Percentiles rank a stretch among this genome's conserved stretches.
Conservation (phyloP, 1,140 invertebrate species). For the Drosophila melanica region DNA sequence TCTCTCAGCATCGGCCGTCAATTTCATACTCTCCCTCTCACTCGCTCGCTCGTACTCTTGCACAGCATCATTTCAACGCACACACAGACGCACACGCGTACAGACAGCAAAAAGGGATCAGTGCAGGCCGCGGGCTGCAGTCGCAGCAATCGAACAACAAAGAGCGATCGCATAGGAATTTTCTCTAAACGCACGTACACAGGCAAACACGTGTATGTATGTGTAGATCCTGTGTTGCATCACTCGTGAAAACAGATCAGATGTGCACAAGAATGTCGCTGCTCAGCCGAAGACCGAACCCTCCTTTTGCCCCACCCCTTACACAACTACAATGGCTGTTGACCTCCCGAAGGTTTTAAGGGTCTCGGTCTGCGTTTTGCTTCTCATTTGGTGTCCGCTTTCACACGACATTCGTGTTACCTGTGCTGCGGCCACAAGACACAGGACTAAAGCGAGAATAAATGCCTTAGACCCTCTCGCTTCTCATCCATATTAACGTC, state of each 20-base stretch:
- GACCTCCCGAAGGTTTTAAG: constrained; percentile 60
- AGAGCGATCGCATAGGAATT: constrained; percentile 72
- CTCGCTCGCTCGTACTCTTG: neutral
- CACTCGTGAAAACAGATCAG: constrained; percentile 66
- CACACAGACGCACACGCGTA: constrained; percentile 6
- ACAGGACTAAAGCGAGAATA: constrained; percentile 44
- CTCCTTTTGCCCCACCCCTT: constrained; percentile 26
- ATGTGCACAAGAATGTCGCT: constrained; percentile 60
- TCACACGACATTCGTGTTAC: constrained; percentile 62
- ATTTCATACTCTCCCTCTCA: constrained; percentile 16
- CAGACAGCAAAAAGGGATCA: constrained; percentile 44
- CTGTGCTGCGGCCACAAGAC: constrained; percentile 46
- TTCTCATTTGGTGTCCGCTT: constrained; percentile 51
- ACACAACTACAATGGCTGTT: constrained; percentile 47
- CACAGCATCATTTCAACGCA: constrained; percentile 42
- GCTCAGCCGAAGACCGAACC: constrained; percentile 11
- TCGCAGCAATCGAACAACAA: constrained; percentile 38
- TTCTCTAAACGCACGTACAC: constrained; percentile 33
- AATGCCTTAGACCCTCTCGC: constrained; percentile 22
- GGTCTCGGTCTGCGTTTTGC: constrained; percentile 17
- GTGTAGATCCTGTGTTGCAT: constrained; percentile 68
- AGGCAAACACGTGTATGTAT: neutral
- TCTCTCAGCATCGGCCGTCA: constrained; percentile 14
- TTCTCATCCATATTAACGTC: constrained; percentile 42
- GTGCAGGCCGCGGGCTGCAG: constrained; percentile 26